Conservation (phyloP, 2,113 vertebrate species). For the Thalassoma bifasciatum region DNA sequence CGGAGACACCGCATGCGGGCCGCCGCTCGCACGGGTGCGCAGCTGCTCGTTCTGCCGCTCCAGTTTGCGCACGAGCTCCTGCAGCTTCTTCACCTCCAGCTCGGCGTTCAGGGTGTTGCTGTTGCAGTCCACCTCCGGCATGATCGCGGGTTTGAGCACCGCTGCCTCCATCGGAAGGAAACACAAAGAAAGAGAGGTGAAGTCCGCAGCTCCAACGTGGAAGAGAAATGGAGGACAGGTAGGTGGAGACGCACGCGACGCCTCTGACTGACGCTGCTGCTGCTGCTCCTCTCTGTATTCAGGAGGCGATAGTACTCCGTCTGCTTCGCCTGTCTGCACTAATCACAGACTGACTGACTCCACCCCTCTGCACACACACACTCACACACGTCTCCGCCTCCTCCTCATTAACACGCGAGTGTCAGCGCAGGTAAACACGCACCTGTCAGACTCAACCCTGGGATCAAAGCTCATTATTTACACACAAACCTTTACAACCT, state of each 20-base stretch:
- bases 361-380: slow-evolving; percentile 21
- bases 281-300: too few species aligned
- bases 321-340: slow-evolving; percentile 46
- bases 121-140: slow-evolving; percentile 80
- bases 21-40: slow-evolving; percentile 80
- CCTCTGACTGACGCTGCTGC: not conserved
- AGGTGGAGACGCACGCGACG: not conserved
- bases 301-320: slow-evolving; percentile 20
- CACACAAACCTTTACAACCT: too few species aligned
- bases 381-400: slow-evolving; percentile 7
- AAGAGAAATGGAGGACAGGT: slow-evolving; percentile 30
- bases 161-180: slow-evolving; percentile 72
- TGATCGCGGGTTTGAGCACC: slow-evolving; percentile 62
- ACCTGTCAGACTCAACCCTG: slow-evolving; percentile 9
- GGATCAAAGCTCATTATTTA: too few species aligned
- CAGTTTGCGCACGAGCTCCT: slow-evolving; percentile 91
- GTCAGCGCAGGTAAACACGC: slow-evolving; percentile 18
- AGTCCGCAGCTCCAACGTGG: not conserved
- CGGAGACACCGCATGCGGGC: slow-evolving; percentile 24
- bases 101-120: slow-evolving; percentile 85
- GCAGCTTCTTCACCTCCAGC: slow-evolving; percentile 94
- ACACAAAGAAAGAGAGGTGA: not conserved
- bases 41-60: slow-evolving; percentile 92
- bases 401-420: not conserved
- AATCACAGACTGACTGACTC: slow-evolving; percentile 18